Conservation (phyloP, 2,888 invertebrate genomes). For the Machimus atricapillus region DNA sequence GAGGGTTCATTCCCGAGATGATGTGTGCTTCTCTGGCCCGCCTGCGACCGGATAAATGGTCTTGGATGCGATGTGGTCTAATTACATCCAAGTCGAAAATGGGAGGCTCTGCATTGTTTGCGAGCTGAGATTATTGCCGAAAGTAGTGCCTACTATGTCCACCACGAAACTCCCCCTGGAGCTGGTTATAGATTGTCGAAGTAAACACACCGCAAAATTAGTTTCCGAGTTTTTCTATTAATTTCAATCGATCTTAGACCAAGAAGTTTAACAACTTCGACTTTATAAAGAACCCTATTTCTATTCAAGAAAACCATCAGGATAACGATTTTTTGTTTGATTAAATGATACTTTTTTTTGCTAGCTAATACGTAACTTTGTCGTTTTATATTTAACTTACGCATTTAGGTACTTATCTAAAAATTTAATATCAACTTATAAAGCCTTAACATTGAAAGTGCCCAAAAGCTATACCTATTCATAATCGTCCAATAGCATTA, state of each 20-base stretch:
- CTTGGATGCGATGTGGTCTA: conserved; percentile 13
- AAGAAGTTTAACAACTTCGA: not conserved
- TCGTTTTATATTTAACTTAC: too few species aligned
- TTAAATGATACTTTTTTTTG: too few species aligned
- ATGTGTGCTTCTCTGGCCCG: not conserved
- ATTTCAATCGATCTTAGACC: not conserved
- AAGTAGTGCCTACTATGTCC: not conserved
- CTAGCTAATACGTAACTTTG: too few species aligned
- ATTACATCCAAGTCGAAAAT: conserved; percentile 12
- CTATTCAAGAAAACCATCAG: not conserved
- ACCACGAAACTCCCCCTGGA: not conserved
- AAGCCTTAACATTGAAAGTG: too few species aligned
- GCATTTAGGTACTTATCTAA: too few species aligned
- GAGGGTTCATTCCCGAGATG: not conserved
- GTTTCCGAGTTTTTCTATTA: not conserved
- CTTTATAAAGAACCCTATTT: not conserved
- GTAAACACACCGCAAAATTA: conserved; percentile 9
- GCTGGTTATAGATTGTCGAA: not conserved
- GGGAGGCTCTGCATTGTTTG: not conserved
- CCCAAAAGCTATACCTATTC: too few species aligned
- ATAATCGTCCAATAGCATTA: too few species aligned
- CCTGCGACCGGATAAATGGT: not conserved
- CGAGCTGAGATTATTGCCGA: not conserved
- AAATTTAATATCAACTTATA: too few species aligned
- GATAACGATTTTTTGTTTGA: not conserved